A percentile compares a stretch with the other conserved stretches of the same genome.
These are phyloP conservation scores for Bombus superbus DNA, from an alignment of 1,140 invertebrate genomes.

Conservation along the genomic window DNA sequence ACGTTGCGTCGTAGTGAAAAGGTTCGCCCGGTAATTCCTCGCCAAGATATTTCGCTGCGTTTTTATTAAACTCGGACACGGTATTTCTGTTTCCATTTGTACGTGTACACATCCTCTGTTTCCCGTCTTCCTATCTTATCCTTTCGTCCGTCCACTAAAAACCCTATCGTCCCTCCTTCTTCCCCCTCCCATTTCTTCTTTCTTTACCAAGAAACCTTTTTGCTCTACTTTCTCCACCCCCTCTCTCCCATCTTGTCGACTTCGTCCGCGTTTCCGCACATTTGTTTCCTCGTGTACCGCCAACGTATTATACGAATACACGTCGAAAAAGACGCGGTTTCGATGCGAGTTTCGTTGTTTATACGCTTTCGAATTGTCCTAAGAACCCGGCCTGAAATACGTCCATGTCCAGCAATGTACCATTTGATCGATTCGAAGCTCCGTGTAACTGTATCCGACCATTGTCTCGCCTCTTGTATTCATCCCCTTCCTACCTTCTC, in stretches of 20 bases:
- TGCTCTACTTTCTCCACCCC: too few relatives aligned
- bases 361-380: constrained; percentile 6
- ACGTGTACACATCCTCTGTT: too few relatives aligned
- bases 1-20: too few relatives aligned
- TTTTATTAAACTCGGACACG: constrained; percentile 31
- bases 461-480: neutral
- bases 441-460: neutral
- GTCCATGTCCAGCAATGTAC: neutral
- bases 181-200: neutral
- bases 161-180: constrained; percentile 1
- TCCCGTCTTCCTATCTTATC: neutral
- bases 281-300: neutral
- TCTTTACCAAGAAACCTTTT: too few relatives aligned
- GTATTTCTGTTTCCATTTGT: constrained; percentile 28
- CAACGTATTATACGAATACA: neutral
- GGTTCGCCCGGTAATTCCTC: constrained; percentile 8
- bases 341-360: constrained; percentile 6
- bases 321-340: neutral
- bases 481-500: neutral
- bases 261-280: constrained; percentile 3
- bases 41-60: constrained; percentile 25
- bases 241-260: neutral
- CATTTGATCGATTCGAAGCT: constrained; percentile 20
- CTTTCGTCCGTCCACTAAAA: neutral
- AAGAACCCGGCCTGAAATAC: constrained; percentile 16